Conservation (phyloP, 2,113 vertebrate genomes). For the Malurus melanocephalus region DNA sequence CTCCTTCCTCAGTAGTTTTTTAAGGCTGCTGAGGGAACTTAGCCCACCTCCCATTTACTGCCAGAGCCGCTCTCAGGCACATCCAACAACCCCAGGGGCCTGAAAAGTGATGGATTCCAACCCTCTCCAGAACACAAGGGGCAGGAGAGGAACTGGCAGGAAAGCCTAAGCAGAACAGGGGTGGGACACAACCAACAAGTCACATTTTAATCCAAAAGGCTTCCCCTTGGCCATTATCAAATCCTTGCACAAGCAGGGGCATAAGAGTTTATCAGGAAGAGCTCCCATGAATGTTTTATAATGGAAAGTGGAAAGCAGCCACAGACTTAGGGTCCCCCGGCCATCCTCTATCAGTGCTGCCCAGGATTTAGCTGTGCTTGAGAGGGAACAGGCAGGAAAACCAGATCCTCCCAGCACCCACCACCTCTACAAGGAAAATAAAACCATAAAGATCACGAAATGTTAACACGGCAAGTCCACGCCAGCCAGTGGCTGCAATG, state of each 20-base stretch:
- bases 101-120: background rate
- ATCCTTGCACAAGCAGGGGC: slow-evolving; percentile 20
- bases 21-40: background rate
- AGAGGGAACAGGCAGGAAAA: background rate
- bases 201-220: background rate
- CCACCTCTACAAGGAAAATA: background rate
- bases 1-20: background rate
- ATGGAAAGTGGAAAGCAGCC: background rate
- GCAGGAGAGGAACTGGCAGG: background rate
- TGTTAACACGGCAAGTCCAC: background rate
- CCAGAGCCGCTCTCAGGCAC: background rate
- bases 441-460: background rate
- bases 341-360: background rate
- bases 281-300: slow-evolving; percentile 15
- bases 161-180: background rate
- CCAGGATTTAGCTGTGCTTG: background rate
- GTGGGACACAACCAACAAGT: background rate
- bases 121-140: accelerated
- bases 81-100: accelerated
- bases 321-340: background rate
- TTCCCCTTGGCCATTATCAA: background rate
- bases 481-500: accelerated
- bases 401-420: accelerated
- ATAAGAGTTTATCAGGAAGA: background rate
- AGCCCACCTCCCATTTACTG: background rate